Evolutionary conservation across 2,888 invertebrate species (phyloP), one percentile per base, ranked within the genome.

Genomic region (Acrobasis consociella): DNA sequence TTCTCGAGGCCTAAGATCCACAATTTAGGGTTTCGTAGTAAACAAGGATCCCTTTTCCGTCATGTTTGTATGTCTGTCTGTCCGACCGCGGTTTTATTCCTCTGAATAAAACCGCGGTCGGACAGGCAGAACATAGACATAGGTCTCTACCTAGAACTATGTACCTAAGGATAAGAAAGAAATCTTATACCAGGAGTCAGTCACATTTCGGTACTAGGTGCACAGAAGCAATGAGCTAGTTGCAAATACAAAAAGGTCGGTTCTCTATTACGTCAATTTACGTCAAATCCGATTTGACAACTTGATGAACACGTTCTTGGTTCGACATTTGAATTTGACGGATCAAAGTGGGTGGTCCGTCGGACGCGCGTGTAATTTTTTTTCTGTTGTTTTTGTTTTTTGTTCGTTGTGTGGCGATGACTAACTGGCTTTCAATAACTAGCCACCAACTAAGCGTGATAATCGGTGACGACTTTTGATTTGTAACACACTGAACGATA

Each of bases 271-370:
- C 85, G 91, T 91, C 91, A 87, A 89, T 89, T 80, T 89, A 90
- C 86, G 91, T 91, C 91, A 88, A 89, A 90, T 79, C 82, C 85
- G 83, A 91, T 91, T 91, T 90, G 91, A 90, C 90, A 91, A 87
- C 82, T 89, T 89, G 91, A 91, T 90, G 91, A 91, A 90, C 91
- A 91, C 87, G 89, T 83, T 85, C 81, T 70, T 74, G 73, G 78
- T 81, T 83, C 85, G 83, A 87, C 81, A 78, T 85, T 85, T 75
- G 82, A 83, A 84, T 85, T 87, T 87, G 88, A 89, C 85, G 80
- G 82, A 82, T 78, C 88, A 72, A 71, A 81, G 86, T 90, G 91
- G 91, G 91, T 91, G 91, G 91, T 91, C 91, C 74, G 61, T 67
- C 69, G 78, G 75, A 78, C 78, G 77, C 79, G 80, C 77, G 77